Evolutionary conservation across 2,797 vertebrate species (phyloP), one percentile per base, ranked within the genome.

Genomic region (Mus spretus): DNA sequence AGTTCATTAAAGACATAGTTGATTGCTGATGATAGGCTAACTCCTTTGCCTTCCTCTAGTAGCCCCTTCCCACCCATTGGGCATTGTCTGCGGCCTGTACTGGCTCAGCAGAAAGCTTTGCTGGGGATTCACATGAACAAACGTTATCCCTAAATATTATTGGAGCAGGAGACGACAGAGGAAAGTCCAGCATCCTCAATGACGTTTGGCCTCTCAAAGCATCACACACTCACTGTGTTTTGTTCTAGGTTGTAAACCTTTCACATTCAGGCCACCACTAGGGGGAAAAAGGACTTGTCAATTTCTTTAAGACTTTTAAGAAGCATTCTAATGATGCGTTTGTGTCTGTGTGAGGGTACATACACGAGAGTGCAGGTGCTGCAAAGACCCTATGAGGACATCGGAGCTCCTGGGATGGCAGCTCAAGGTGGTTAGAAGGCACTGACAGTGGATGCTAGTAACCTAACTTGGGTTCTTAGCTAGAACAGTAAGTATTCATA

Each of bases 1-100:
- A 5, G 19, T n/a, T 55, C 0, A 0, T 19, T 8, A 40, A 59
- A 59, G 67, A 44, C 20, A 28, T 2, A 72, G 50, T 0, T 31
- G 15, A 75, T 44, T 44, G 26, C 12, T 50, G 31, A 9, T 50
- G 14, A 12, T 26, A 34, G 40, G 22, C 22, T 14, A 17, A 34
- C 22, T 63, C 40, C 63, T 47, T 77, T 31, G 37, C 70, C 53
- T 75, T 77, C 57, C 85, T 88, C 0, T 2, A 15, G 34, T 4
- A 22, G 53, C 59, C 31, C 15, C 75, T 8, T 44, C 31, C 40
- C 31, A 7, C 74, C 57, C 37, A 9, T 5, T 59, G 65, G 26
- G 14, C n/a, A 24, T 57, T 55, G n/a, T 61, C 72, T 53, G 20
- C 3, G 1, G 0, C 24, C 37, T 22, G 26, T 11, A 44, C 0